Base-by-base conservation (phyloP, 2,113 vertebrate species). In the Rhineura floridana region DNA sequence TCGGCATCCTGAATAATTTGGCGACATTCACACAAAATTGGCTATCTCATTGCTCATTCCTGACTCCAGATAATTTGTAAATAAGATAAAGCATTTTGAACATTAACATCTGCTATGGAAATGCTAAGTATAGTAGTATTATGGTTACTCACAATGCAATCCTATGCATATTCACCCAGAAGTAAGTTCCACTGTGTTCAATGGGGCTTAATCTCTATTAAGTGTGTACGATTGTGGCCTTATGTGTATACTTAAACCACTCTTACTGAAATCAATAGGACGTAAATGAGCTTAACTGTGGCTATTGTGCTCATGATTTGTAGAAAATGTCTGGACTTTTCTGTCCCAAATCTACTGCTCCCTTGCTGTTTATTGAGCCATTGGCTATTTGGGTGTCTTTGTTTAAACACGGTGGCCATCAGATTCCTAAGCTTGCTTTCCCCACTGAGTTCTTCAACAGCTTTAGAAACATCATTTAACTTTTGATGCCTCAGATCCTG, bases 401-500 rank as follows among this genome's bases (percentile, higher is more conserved):
- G 81, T 48, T 69, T 83, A 62, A 79, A 44, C 70, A 4, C 59
- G 39, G 75, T 69, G 44, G 81, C 63, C 81, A 83, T 83, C 17
- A 48, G 17, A n/a, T 69, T 69, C 84, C 90, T 44, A 83, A 93
- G 69, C 72, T 88, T 94, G 36, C 12, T 67, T 36, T 78, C 46
- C 42, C 1, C 88, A 92, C 89, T 72, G 65, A 84, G 82, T 84
- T 70, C 59, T 70, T 84, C 82, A 84, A 84, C 39, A 72, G 82
- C 33, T 28, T 72, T 84, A 30, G 67, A 84, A 72, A 84, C 36
- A 84, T 52, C n/a, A 72, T 91, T 95, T 95, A 86, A 94, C 93
- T 93, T 95, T 95, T 86, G 82, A 85, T 72, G 93, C 88, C 89
- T 93, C 84, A 1, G 65, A 91, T 87, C 91, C 89, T 90, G 78